These are phyloP conservation scores for Callyntrura sp. DNA, from an alignment of 2,888 invertebrate species.

Conservation along the genomic window DNA sequence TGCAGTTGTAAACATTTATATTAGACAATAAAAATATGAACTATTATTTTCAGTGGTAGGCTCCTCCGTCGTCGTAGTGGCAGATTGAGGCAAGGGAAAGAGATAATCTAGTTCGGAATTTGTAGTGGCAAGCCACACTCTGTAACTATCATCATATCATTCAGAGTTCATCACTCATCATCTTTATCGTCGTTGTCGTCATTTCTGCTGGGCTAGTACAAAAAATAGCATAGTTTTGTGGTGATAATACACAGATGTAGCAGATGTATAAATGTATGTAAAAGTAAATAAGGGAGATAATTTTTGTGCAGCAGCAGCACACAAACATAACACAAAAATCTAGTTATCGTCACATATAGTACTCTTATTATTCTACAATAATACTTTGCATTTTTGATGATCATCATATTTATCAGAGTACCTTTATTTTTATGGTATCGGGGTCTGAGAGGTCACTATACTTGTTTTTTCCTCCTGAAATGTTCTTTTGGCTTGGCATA, in stretches of 20 bases:
- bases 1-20: constrained; percentile 61
- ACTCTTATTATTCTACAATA: constrained; percentile 59
- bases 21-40: constrained; percentile 53
- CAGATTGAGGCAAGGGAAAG: background rate
- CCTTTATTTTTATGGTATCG: constrained; percentile 78
- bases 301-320: constrained; percentile 19
- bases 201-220: background rate
- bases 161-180: constrained; percentile 32
- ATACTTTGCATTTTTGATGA: constrained; percentile 74
- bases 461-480: constrained; percentile 75
- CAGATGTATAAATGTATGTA: background rate
- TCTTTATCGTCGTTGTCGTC: constrained; percentile 27
- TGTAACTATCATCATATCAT: constrained; percentile 56
- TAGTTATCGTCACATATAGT: constrained; percentile 73
- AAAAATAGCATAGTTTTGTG: constrained; percentile 26
- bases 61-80: constrained; percentile 3
- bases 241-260: constrained; percentile 14
- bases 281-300: constrained; percentile 56
- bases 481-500: constrained; percentile 66
- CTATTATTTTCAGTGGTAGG: constrained; percentile 31
- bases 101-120: constrained; percentile 49
- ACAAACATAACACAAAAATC: constrained; percentile 49
- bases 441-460: constrained; percentile 75
- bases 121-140: constrained; percentile 55
- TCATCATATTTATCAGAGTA: constrained; percentile 54